These are phyloP conservation scores for Tursiops truncatus DNA, from an alignment of 2,113 vertebrate genomes.

Conservation along the genomic window DNA sequence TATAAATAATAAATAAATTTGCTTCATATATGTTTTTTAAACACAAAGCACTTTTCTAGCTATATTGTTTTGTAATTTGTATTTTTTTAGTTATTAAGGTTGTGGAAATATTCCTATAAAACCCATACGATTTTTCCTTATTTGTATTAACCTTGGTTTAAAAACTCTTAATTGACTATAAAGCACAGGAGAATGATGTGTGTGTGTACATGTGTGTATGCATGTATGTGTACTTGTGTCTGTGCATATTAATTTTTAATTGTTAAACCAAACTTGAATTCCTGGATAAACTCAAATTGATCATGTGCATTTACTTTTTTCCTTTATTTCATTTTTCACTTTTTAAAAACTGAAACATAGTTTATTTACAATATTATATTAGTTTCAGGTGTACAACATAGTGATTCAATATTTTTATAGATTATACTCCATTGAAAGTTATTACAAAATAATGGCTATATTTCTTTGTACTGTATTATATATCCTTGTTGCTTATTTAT, in stretches of 20 bases:
- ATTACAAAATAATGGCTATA: no score
- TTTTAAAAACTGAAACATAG: no score
- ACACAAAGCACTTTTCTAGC: background rate
- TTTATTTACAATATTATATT: no score
- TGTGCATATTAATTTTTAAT: background rate
- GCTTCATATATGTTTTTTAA: background rate
- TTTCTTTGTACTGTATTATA: no score
- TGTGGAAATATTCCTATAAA: background rate
- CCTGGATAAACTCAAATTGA: background rate
- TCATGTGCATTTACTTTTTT: background rate
- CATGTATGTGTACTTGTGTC: background rate
- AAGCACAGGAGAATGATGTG: background rate
- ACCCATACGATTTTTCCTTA: background rate
- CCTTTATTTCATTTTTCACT: no score
- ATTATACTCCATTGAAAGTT: no score
- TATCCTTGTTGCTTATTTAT: no score
- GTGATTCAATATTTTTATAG: no score
- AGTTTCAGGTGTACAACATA: no score
- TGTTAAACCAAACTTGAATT: background rate
- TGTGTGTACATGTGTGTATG: fast-evolving
- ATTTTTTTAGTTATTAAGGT: background rate
- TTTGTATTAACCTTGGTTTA: background rate
- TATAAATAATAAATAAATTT: background rate
- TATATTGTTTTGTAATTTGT: background rate
- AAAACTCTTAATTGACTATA: background rate